Base-by-base conservation (phyloP, 2,113 vertebrate genomes). In the Myrmecobius fasciatus region DNA sequence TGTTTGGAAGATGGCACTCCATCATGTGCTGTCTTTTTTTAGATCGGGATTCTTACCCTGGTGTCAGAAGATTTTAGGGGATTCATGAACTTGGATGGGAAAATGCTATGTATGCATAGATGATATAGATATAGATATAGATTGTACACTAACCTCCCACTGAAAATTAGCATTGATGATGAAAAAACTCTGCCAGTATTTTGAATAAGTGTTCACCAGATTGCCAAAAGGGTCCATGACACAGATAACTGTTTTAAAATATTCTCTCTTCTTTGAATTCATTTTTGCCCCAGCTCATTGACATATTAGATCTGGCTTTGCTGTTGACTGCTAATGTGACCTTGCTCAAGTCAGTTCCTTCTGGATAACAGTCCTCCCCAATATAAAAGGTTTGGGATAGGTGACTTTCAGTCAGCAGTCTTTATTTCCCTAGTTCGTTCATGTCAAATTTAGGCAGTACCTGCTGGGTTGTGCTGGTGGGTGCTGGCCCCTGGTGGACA, bases 221-320 rank as follows among this genome's bases (percentile, higher is more conserved):
- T 7, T 43, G n/a, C 20, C 17, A 22, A 24, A 83, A n/a, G 20
- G 17, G 67, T 24, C n/a, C 12, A 43, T 83, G 67, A 43, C n/a
- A 67, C 60, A 67, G 60, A 36, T 67, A 17, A 28, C 26, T 24
- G 91, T 36, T 8, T n/a, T 52, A 1, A 17, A 91, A 51, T 17
- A 89, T 90, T 17, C 3, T 53, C 95, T 92, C n/a, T 28, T 92
- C 36, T 96, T 52, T 90, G n/a, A 22, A 46, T 89, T 89, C n/a
- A 8, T 83, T n/a, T 43, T n/a, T 20, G 12, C n/a, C 8, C 60
- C 31, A 20, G 67, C 7, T 83, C 36, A 83, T 43, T 83, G 67
- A 48, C 26, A 48, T 46, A 25, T 17, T 56, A 8, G 28, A 46
- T 28, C 25, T 22, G 52, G 36, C 20, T 25, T 26, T 49, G 89